Percentiles rank a stretch among this genome's conserved stretches.
Conservation (phyloP, 1,140 invertebrate genomes). For the Radopholus similis region DNA sequence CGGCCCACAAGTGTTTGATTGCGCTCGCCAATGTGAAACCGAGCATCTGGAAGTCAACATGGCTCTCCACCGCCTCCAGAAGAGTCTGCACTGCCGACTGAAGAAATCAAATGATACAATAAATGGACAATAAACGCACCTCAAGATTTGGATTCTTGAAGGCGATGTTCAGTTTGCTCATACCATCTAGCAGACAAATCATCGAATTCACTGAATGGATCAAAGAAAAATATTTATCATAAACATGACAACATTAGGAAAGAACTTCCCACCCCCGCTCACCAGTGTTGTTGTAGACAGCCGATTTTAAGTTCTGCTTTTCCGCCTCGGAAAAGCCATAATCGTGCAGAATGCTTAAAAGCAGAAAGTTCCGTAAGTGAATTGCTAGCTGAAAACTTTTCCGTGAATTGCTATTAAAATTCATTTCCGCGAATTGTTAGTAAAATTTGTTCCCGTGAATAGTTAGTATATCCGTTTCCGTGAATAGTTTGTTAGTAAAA, state of each 20-base stretch:
- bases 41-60: slow-evolving; percentile 55
- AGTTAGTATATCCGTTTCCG: too few relatives aligned
- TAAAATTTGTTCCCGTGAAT: too few relatives aligned
- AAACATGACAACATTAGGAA: too few relatives aligned
- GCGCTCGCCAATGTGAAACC: slow-evolving; percentile 43
- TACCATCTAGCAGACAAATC: slow-evolving; percentile 39
- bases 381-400: too few relatives aligned
- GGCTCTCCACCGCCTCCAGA: slow-evolving; percentile 51
- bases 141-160: slow-evolving; percentile 36
- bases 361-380: background rate
- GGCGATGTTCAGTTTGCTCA: slow-evolving; percentile 41
- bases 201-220: slow-evolving; percentile 39
- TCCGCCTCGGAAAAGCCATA: slow-evolving; percentile 50
- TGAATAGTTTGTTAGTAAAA: too few relatives aligned
- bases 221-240: too few relatives aligned
- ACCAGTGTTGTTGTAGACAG: slow-evolving; percentile 48
- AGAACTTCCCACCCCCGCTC: too few relatives aligned
- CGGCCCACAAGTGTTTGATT: slow-evolving; percentile 30
- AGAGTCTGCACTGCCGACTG: slow-evolving; percentile 33
- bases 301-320: slow-evolving; percentile 41
- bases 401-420: too few relatives aligned
- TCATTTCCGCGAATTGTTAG: too few relatives aligned
- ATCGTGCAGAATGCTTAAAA: slow-evolving; percentile 43
- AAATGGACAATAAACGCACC: slow-evolving; percentile 8
- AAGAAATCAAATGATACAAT: background rate